A percentile compares a stretch with the other conserved stretches of the same genome.
Evolutionary conservation across 2,888 invertebrate species (phyloP).

Genomic region (Xanthostigma xanthostigma): DNA sequence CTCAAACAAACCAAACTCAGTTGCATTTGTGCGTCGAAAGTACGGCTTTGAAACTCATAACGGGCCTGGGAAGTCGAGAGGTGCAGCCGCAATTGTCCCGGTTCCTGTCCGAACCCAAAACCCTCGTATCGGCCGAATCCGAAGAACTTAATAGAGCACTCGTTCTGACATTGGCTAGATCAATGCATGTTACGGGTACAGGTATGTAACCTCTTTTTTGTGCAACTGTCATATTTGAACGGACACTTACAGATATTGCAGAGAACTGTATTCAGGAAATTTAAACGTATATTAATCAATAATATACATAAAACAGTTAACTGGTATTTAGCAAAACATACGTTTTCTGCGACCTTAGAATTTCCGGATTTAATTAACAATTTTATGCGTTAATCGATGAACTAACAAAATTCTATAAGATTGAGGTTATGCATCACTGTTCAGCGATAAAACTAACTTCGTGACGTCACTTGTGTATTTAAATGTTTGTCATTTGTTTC

Average conservation of each 20-base stretch:
- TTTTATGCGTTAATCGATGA: no score
- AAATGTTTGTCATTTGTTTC: no score
- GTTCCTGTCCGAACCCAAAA: conserved; percentile 82
- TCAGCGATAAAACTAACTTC: no score
- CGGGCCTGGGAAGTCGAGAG: conserved; percentile 71
- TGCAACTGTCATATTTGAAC: no score
- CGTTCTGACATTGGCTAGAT: conserved; percentile 83
- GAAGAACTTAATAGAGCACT: conserved; percentile 88
- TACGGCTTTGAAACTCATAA: conserved; percentile 27
- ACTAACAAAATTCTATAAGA: no score
- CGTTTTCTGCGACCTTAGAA: background rate
- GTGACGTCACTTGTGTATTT: no score
- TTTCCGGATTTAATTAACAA: no score
- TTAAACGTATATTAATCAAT: background rate
- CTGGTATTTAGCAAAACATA: background rate
- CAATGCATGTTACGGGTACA: conserved; percentile 85
- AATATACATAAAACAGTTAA: no score
- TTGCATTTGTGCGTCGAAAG: conserved; percentile 22
- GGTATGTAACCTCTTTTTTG: conserved; percentile 23
- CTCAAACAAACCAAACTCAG: conserved; percentile 91
- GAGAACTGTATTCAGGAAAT: no score
- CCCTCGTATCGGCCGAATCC: conserved; percentile 82
- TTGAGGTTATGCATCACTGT: no score
- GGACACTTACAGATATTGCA: no score
- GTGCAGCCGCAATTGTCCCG: conserved; percentile 87